Evolutionary conservation across 2,888 invertebrate genomes (phyloP).

Genomic region (Steinernema carpocapsae): DNA sequence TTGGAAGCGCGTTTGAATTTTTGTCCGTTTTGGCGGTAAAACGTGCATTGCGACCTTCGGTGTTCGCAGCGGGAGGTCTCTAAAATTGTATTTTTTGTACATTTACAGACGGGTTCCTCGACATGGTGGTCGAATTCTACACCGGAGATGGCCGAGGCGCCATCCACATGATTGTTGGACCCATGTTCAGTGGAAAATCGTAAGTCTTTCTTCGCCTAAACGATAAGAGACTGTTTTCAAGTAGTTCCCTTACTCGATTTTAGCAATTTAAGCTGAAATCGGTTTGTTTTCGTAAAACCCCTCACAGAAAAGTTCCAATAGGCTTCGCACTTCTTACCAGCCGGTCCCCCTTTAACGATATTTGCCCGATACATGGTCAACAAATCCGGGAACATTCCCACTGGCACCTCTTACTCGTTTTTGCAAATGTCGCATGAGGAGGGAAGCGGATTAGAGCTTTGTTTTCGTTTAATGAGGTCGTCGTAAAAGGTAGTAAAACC

Average conservation of each 20-base stretch:
- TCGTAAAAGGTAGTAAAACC: too few relatives aligned
- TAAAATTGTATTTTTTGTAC: not conserved
- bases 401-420: too few relatives aligned
- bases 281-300: too few relatives aligned
- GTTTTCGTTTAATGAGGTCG: constrained; percentile 4
- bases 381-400: too few relatives aligned
- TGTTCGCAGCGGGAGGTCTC: not conserved
- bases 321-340: too few relatives aligned
- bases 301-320: too few relatives aligned
- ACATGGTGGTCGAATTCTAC: constrained; percentile 18
- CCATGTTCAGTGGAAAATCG: constrained; percentile 58
- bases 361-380: too few relatives aligned
- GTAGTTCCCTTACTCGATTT: too few relatives aligned
- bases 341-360: too few relatives aligned
- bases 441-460: not conserved
- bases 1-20: constrained; percentile 5
- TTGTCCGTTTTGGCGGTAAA: constrained; percentile 23
- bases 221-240: too few relatives aligned
- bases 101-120: not conserved
- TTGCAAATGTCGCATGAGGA: not conserved
- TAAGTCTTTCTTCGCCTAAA: constrained; percentile 37
- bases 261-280: too few relatives aligned
- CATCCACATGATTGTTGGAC: constrained; percentile 42
- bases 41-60: not conserved
- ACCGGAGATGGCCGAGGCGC: constrained; percentile 14